A percentile compares a stretch with the other conserved stretches of the same genome.
phyloP scores from a whole-genome alignment of 2,888 invertebrate genomes.

The Sturmia bella region DNA sequence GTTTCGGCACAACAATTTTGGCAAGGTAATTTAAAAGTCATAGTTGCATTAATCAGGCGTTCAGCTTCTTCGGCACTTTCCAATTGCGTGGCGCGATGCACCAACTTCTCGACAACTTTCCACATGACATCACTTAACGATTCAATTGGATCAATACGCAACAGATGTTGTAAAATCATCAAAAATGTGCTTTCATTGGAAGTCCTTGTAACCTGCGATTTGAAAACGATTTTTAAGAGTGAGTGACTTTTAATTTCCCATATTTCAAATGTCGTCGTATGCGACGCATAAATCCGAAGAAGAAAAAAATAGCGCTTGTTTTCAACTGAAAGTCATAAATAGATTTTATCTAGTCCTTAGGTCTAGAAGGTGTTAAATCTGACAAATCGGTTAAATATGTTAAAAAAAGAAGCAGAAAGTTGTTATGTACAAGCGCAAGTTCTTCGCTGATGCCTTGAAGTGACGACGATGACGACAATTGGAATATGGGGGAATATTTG shows the following conservation, averaged over 20 bases:
- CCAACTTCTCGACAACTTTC: constrained; percentile 96
- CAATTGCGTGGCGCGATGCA: constrained; percentile 93
- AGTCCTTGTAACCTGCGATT: constrained; percentile 89
- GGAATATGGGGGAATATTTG: too few relatives aligned
- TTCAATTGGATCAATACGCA: constrained; percentile 93
- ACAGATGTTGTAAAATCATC: constrained; percentile 94
- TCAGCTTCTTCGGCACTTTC: constrained; percentile 94
- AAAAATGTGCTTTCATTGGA: constrained; percentile 96
- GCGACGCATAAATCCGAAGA: too few relatives aligned
- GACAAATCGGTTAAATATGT: too few relatives aligned
- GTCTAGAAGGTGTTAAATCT: too few relatives aligned
- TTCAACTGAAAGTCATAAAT: too few relatives aligned
- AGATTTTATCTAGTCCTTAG: too few relatives aligned
- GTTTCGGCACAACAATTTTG: constrained; percentile 83
- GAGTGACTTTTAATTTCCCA: neutral
- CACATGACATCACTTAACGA: constrained; percentile 94
- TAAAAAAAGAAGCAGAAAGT: too few relatives aligned
- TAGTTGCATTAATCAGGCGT: constrained; percentile 88
- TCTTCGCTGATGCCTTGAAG: too few relatives aligned
- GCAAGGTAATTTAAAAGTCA: constrained; percentile 86
- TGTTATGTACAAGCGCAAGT: too few relatives aligned
- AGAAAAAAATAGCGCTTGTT: too few relatives aligned
- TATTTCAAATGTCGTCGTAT: too few relatives aligned
- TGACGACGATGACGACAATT: too few relatives aligned
- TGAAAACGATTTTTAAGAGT: neutral